These are phyloP conservation scores for Pemphigus obesinymphae DNA, from an alignment of 1,140 invertebrate species.

Conservation along the genomic window DNA sequence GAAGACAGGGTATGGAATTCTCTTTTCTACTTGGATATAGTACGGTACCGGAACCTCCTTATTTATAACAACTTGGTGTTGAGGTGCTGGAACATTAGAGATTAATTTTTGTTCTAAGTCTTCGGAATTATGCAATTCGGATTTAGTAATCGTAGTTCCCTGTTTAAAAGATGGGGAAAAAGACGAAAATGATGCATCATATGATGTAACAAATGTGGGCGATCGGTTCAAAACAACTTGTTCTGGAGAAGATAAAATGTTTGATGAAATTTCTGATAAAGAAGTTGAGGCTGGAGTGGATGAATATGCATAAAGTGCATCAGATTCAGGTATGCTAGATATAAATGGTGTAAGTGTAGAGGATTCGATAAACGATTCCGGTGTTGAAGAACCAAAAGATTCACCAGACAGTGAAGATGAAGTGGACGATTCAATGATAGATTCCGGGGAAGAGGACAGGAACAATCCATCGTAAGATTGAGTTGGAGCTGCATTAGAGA, in stretches of 20 bases:
- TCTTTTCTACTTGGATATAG: slow-evolving; percentile 53
- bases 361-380: neutral
- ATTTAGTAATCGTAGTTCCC: neutral
- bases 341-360: neutral
- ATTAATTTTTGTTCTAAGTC: neutral
- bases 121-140: neutral
- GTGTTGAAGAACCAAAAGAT: neutral
- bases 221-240: neutral
- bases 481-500: neutral
- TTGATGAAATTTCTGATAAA: neutral
- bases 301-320: neutral
- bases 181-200: neutral
- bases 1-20: slow-evolving; percentile 52
- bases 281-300: neutral
- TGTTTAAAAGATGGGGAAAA: neutral
- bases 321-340: neutral
- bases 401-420: neutral
- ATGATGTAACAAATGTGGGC: neutral
- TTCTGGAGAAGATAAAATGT: slow-evolving; percentile 12
- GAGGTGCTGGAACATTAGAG: slow-evolving; percentile 51
- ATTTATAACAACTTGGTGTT: slow-evolving; percentile 66
- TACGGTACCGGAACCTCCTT: slow-evolving; percentile 70
- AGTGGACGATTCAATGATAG: neutral
- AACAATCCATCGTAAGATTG: neutral
- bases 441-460: too few relatives aligned